Evolutionary conservation across 2,888 invertebrate genomes (phyloP), one percentile per base, ranked within the genome.

Genomic region (Ichneumoninae sp.): DNA sequence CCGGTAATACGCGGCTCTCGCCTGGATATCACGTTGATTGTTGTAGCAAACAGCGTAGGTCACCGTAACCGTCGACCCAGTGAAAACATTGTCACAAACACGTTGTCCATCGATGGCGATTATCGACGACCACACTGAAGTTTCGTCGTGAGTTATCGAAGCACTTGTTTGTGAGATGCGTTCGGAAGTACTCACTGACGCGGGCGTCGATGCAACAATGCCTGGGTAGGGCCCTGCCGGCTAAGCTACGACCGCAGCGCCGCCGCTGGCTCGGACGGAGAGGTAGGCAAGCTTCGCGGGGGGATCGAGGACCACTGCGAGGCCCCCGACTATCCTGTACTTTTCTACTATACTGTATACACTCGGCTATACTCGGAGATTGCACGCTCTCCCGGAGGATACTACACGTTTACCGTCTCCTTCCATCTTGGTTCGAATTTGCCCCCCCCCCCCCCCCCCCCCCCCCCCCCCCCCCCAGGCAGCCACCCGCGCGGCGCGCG

Each of bases 121-220:
- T 40, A 13, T 69, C 79, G 57, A 57, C 30, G 8, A n/a, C 50
- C 47, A 50, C 62, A n/a, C 10, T 22, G 26, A n/a, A 62, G 30
- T 57, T 19, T 74, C 47, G 44, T 57, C 26, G 57, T 8, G 13
- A n/a, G 47, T 1, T 50, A 10, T 19, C 52, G 54, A 26, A 44
- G 6, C 78, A 76, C 72, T 80, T 74, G 89, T 47, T 80, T 87
- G 54, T 86, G 60, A 86, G 82, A 88, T 87, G 79, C 81, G 77
- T 86, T 68, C 69, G 76, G 84, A 85, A 85, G 89, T 89, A 89
- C 90, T 90, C 88, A 90, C 91, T 90, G 88, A 89, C 89, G 88
- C 93, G 91, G 91, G 90, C 91, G 93, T 91, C 93, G 90, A 87
- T 91, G 89, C 91, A 91, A 92, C 92, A 93, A 93, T 92, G 92